Base-by-base conservation (phyloP, 1,140 invertebrate species). In the Drosophila pachea region DNA sequence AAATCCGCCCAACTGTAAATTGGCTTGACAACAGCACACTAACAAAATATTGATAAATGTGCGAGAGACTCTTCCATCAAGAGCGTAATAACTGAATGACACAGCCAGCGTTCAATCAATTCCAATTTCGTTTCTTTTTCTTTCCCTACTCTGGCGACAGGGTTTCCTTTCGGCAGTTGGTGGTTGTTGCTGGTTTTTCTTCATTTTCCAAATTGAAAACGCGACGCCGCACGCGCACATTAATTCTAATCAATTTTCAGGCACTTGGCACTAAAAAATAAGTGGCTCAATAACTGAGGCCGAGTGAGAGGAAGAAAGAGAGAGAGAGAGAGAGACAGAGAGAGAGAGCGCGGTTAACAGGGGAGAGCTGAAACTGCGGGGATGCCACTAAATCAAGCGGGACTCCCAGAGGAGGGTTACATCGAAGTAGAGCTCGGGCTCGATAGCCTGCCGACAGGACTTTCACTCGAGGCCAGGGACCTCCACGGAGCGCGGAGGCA, bases 201-300 rank as follows among this genome's bases (percentile, higher is more conserved):
- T 73, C 69, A 73, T 71, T 71, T 73, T 61, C 54, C 55, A 71
- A 76, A 79, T 71, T 74, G 68, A 74, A 79, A 76, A 79, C 40
- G 63, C 79, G 78, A 67, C 72, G 74, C 60, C 61, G 66, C 78
- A 68, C 64, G 67, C 67, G 76, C 79, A 81, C 81, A 86, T 81
- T 81, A 86, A 77, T 86, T 86, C 68, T 81, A 86, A 86, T 86
- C 74, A 86, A 86, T 86, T 86, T 86, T n/a, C 45, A 66, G 48
- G 14, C 66, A 59, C 62, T 76, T 70, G 76, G 62, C 78, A 75
- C 75, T 83, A 65, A 74, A 74, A 78, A 75, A 69, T 78, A 73
- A 72, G 78, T 82, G 68, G 22, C 54, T 40, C 61, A 78, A 78
- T 70, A 53, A 59, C 47, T 12, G 9, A 42, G 7, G 40, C 31